Percentiles rank a stretch among this genome's conserved stretches.
Conservation (phyloP, 2,888 invertebrate species). For the Sarcophaga carnaria region DNA sequence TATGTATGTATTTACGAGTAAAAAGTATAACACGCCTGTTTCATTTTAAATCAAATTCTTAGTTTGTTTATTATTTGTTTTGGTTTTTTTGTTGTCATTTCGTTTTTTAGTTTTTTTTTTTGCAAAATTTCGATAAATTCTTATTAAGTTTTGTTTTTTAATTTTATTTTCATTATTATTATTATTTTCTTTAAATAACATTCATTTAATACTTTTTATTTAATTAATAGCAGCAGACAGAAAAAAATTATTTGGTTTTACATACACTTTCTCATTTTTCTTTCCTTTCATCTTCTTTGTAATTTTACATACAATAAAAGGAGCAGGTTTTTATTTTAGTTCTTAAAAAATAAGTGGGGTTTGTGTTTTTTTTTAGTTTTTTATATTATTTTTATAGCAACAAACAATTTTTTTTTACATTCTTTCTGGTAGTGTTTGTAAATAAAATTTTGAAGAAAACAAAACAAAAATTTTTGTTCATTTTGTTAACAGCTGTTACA, state of each 20-base stretch:
- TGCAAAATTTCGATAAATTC: slow-evolving; percentile 43
- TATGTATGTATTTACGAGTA: slow-evolving; percentile 5
- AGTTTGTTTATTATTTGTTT: slow-evolving; percentile 11
- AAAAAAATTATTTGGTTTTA: slow-evolving; percentile 36
- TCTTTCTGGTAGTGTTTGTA: slow-evolving; percentile 9
- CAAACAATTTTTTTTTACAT: slow-evolving; percentile 24
- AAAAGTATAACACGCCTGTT: slow-evolving; percentile 43
- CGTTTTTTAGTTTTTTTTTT: slow-evolving; percentile 1
- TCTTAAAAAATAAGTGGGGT: neutral
- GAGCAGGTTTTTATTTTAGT: neutral
- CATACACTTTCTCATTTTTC: neutral
- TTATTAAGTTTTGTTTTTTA: neutral
- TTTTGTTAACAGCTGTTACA: neutral
- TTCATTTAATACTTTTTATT: slow-evolving; percentile 49
- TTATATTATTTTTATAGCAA: slow-evolving; percentile 11
- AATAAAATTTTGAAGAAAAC: slow-evolving; percentile 48
- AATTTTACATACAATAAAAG: slow-evolving; percentile 48
- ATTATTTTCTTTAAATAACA: slow-evolving; percentile 42
- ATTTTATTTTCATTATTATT: neutral
- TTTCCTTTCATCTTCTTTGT: neutral
- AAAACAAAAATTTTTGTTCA: slow-evolving; percentile 19
- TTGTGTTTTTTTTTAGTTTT: neutral
- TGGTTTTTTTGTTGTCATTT: neutral
- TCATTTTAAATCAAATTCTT: slow-evolving; percentile 15
- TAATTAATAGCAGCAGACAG: slow-evolving; percentile 50